A percentile compares a stretch with the other conserved stretches of the same genome.
Evolutionary conservation across 2,797 vertebrate genomes (phyloP).

Genomic region (Hemitrygon akajei): DNA sequence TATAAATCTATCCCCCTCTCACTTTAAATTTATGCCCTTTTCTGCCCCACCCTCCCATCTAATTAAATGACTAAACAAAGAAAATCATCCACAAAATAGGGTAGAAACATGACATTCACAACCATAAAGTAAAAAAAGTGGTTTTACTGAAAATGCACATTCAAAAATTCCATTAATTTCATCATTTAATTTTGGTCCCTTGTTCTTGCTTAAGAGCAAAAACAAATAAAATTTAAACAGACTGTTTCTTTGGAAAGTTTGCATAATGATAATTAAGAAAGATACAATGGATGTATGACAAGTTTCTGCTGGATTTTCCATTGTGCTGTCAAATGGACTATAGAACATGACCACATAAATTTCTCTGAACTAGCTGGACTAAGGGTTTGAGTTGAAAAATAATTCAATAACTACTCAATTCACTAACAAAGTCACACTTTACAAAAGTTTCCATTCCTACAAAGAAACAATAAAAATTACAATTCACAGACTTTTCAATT

Average conservation of each 20-base stretch:
- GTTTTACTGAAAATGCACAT: neutral
- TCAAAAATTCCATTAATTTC: neutral
- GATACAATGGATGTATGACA: neutral
- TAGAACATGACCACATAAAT: neutral
- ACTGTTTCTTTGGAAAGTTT: neutral
- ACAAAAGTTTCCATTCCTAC: neutral
- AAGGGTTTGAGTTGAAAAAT: neutral
- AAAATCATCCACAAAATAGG: neutral
- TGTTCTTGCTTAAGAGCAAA: neutral
- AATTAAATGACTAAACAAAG: neutral
- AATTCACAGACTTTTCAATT: slow-evolving; percentile 10
- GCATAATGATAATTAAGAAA: neutral
- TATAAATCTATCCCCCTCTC: too few relatives aligned
- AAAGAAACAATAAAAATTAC: neutral
- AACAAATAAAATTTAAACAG: neutral
- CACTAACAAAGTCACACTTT: neutral
- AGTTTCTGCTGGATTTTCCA: neutral
- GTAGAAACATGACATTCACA: neutral
- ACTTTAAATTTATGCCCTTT: too few relatives aligned
- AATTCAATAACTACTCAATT: neutral
- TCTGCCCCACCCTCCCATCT: neutral
- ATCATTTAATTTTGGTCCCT: neutral
- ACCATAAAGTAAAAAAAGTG: neutral
- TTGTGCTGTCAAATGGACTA: neutral
- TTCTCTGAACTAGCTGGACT: neutral